Evolutionary conservation across 2,888 invertebrate genomes (phyloP).

Genomic region (Tiliacea aurago): DNA sequence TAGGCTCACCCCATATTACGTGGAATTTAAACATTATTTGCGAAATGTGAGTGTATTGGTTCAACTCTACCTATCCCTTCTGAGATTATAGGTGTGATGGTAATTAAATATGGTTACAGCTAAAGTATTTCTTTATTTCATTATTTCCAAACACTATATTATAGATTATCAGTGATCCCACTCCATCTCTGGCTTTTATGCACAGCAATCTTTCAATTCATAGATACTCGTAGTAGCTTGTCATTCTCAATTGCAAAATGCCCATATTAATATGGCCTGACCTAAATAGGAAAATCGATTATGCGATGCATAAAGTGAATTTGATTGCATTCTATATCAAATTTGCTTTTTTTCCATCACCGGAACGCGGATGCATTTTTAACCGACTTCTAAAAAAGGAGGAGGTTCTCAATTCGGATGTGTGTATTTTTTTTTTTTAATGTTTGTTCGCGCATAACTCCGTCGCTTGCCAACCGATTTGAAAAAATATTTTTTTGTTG

Average conservation of each 20-base stretch:
- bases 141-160: too few relatives aligned
- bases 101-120: neutral
- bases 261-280: constrained; percentile 37
- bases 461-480: too few relatives aligned
- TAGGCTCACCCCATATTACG: neutral
- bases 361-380: too few relatives aligned
- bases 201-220: constrained; percentile 59
- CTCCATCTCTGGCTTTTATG: constrained; percentile 55
- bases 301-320: constrained; percentile 38
- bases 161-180: constrained; percentile 15
- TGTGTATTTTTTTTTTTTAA: too few relatives aligned
- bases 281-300: constrained; percentile 57
- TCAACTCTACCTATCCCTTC: neutral
- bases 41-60: neutral
- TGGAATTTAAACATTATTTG: neutral
- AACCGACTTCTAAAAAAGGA: too few relatives aligned
- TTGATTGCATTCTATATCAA: neutral
- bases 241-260: constrained; percentile 60
- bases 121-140: neutral
- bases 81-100: neutral
- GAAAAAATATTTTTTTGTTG: too few relatives aligned
- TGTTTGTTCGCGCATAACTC: too few relatives aligned
- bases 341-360: neutral
- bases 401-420: too few relatives aligned
- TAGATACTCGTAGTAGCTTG: constrained; percentile 50